Evolutionary conservation across 1,140 invertebrate species (phyloP).

Genomic region (Tetramorium simillimum): DNA sequence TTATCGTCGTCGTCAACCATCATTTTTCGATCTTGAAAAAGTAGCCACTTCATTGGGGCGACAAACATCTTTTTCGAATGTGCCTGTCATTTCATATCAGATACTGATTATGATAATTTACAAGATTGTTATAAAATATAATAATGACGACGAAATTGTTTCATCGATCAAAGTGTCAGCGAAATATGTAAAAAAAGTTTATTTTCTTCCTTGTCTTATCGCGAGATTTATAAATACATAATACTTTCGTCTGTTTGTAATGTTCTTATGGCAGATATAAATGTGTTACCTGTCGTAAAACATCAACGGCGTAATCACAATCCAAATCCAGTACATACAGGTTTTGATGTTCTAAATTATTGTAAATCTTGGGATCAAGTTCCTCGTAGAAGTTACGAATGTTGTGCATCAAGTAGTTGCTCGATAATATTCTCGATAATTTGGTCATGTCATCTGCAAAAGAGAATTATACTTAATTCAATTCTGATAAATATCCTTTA

Average conservation of each 20-base stretch:
- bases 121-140: neutral
- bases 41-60: constrained; percentile 77
- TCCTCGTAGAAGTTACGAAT: constrained; percentile 9
- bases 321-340: constrained; percentile 62
- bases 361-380: constrained; percentile 5
- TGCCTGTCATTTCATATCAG: constrained; percentile 54
- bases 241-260: neutral
- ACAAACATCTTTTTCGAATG: constrained; percentile 70
- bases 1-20: constrained; percentile 23
- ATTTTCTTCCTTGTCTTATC: neutral
- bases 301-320: constrained; percentile 48
- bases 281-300: constrained; percentile 55
- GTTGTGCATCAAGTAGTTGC: constrained; percentile 2
- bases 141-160: neutral
- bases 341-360: constrained; percentile 48
- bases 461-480: neutral
- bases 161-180: neutral
- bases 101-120: neutral
- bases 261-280: neutral
- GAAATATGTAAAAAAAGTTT: neutral
- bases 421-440: constrained; percentile 60
- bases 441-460: constrained; percentile 43
- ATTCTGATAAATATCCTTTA: neutral
- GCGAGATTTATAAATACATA: neutral
- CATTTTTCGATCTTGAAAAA: constrained; percentile 67